phyloP scores from a whole-genome alignment of 1,140 invertebrate genomes.

The Achatina immaculata region DNA sequence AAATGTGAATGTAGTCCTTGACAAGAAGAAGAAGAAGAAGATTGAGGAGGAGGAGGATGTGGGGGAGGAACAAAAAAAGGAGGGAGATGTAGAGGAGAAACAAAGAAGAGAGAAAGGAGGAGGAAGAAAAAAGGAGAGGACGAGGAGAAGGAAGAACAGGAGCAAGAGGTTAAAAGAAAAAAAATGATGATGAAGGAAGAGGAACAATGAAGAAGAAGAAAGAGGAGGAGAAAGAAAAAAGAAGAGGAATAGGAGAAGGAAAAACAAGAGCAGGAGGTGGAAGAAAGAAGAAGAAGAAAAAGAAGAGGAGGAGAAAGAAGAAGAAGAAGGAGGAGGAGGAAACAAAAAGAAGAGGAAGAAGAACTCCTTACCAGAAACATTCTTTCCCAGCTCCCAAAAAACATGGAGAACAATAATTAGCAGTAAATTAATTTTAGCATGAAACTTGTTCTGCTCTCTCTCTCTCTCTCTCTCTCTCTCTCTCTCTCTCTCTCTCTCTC shows the following conservation, averaged over 20 bases:
- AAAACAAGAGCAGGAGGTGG: background rate
- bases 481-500: too few relatives aligned
- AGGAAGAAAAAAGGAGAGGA: background rate
- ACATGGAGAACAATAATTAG: too few relatives aligned
- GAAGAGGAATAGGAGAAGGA: background rate
- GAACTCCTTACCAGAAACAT: too few relatives aligned
- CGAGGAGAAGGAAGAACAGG: background rate
- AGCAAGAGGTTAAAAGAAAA: background rate
- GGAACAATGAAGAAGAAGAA: background rate
- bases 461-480: too few relatives aligned
- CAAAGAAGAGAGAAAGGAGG: background rate
- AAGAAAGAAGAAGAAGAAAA: background rate
- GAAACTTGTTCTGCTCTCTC: too few relatives aligned
- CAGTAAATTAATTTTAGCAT: too few relatives aligned
- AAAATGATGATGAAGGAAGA: background rate
- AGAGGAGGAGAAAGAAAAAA: background rate
- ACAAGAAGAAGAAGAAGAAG: background rate
- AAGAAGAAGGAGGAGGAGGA: background rate
- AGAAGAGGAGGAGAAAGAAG: background rate
- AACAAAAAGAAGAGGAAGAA: background rate
- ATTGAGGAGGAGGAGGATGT: background rate
- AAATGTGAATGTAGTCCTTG: too few relatives aligned
- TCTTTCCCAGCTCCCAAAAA: too few relatives aligned
- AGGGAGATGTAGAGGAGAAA: too few relatives aligned
- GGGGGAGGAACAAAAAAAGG: background rate